Percentiles rank a stretch among this genome's conserved stretches.
Evolutionary conservation across 2,113 vertebrate genomes (phyloP).

Genomic region (Kryptolebias marmoratus): DNA sequence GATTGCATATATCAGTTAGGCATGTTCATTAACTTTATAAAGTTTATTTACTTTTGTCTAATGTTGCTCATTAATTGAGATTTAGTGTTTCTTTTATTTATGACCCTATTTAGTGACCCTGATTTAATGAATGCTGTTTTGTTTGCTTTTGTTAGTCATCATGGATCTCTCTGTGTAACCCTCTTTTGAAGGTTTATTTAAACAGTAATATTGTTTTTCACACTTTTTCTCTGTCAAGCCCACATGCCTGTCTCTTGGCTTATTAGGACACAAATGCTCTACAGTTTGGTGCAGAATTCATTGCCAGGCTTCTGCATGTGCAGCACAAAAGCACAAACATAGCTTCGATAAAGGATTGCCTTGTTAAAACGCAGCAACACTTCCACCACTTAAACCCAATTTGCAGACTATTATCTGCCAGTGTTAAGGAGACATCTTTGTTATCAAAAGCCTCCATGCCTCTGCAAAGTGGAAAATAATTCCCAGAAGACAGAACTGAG

Average conservation of each 20-base stretch:
- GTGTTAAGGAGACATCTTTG: slow-evolving; percentile 1
- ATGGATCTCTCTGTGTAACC: slow-evolving; percentile 1
- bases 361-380: slow-evolving; percentile 10
- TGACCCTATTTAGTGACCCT: slow-evolving; percentile 19
- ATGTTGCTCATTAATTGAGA: background rate
- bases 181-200: slow-evolving; percentile 17
- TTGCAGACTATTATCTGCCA: slow-evolving; percentile 20
- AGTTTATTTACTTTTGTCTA: background rate
- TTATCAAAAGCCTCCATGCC: background rate
- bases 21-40: background rate
- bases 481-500: slow-evolving; percentile 17
- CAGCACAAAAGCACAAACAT: slow-evolving; percentile 5
- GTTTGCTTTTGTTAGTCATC: slow-evolving; percentile 21
- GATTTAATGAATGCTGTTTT: slow-evolving; percentile 25
- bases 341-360: background rate
- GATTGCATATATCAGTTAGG: background rate
- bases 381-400: background rate
- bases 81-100: slow-evolving; percentile 11
- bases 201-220: slow-evolving; percentile 12
- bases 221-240: slow-evolving; percentile 11
- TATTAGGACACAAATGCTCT: background rate
- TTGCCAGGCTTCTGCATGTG: slow-evolving; percentile 1
- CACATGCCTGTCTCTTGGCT: background rate
- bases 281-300: background rate
- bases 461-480: slow-evolving; percentile 8